A percentile compares a stretch with the other conserved stretches of the same genome.
phyloP scores from a whole-genome alignment of 2,888 invertebrate species.

The Hemistola chrysoprasaria region DNA sequence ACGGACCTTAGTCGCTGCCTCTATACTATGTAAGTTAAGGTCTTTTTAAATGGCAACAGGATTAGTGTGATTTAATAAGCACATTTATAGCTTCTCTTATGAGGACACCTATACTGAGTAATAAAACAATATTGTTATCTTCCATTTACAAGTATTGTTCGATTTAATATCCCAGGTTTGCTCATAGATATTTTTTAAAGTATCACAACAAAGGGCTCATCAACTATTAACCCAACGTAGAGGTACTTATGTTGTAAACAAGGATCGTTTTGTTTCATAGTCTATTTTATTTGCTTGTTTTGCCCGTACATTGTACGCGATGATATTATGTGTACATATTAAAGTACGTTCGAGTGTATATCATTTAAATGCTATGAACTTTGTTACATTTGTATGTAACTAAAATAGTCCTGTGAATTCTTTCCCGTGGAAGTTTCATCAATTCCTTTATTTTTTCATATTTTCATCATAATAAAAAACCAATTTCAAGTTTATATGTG shows the following conservation, averaged over 20 bases:
- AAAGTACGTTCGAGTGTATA: no score
- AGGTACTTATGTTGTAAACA: constrained; percentile 25
- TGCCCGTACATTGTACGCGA: neutral
- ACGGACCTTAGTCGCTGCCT: constrained; percentile 13
- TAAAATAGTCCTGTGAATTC: no score
- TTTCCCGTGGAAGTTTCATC: no score
- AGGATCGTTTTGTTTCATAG: constrained; percentile 22
- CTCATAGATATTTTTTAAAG: constrained; percentile 34
- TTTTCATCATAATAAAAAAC: no score
- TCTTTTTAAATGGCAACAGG: constrained; percentile 24
- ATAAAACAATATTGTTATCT: constrained; percentile 47
- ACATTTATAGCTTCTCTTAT: constrained; percentile 35
- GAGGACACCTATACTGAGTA: constrained; percentile 28
- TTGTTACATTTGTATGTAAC: no score
- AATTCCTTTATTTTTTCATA: no score
- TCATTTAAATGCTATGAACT: no score
- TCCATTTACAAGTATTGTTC: constrained; percentile 33
- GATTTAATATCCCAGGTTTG: constrained; percentile 41
- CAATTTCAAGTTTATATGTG: no score
- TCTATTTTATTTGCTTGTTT: constrained; percentile 19
- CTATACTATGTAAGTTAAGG: constrained; percentile 24
- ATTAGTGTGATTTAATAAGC: constrained; percentile 32
- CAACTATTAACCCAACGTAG: constrained; percentile 28
- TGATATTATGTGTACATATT: neutral
- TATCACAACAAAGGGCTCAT: constrained; percentile 31